A percentile compares a stretch with the other conserved stretches of the same genome.
Conservation (phyloP, 2,113 vertebrate species). For the Petrocephalus microphthalmus region DNA sequence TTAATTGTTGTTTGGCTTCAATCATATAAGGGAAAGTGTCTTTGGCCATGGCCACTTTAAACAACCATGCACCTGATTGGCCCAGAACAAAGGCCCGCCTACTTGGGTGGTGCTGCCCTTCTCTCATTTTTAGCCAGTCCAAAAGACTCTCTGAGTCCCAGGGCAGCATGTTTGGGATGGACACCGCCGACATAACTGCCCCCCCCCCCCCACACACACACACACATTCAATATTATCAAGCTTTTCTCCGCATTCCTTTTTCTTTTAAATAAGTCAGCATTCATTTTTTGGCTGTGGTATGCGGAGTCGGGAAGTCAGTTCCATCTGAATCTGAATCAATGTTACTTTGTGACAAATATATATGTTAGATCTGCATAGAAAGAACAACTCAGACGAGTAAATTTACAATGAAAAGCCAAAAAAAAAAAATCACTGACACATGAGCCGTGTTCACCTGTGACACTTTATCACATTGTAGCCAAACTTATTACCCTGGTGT, state of each 20-base stretch:
- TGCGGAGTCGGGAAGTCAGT: conserved; percentile 8
- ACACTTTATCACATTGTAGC: neutral
- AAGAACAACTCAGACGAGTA: neutral
- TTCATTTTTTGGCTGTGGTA: conserved; percentile 54
- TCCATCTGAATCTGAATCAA: neutral
- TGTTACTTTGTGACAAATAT: conserved; percentile 36
- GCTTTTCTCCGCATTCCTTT: conserved; percentile 40
- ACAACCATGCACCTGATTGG: neutral
- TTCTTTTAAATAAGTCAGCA: conserved; percentile 54
- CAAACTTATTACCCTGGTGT: neutral
- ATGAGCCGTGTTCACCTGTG: neutral
- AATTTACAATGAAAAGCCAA: neutral
- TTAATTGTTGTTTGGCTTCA: too few relatives aligned
- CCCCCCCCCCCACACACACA: conserved; percentile 10
- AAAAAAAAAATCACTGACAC: neutral
- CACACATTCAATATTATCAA: conserved; percentile 27
- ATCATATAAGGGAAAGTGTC: neutral
- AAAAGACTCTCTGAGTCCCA: neutral
- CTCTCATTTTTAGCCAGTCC: neutral
- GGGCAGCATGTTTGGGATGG: neutral
- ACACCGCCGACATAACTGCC: neutral
- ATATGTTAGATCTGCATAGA: neutral
- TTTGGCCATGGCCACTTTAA: neutral
- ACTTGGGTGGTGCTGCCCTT: neutral
- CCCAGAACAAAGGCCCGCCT: neutral